These are phyloP conservation scores for Fragum sueziense DNA, from an alignment of 2,888 invertebrate genomes.

Conservation along the genomic window DNA sequence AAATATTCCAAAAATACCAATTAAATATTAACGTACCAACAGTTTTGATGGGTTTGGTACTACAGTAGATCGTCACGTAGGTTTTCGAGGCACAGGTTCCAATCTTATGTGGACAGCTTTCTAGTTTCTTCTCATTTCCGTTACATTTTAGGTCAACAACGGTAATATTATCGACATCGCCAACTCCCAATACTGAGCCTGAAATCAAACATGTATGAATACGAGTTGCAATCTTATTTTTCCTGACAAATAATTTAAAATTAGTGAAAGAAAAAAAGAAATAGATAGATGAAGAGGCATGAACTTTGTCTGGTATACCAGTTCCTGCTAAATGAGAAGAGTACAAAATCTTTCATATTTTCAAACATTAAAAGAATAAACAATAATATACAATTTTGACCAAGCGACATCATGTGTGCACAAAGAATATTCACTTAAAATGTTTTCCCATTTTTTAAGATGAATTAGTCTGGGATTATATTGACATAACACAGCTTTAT, in stretches of 20 bases:
- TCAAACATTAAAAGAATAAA: too few species aligned
- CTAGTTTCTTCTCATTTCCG: slow-evolving; percentile 61
- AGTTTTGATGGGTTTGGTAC: slow-evolving; percentile 18
- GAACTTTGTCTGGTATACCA: too few species aligned
- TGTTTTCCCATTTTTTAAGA: too few species aligned
- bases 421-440: too few species aligned
- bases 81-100: slow-evolving; percentile 56
- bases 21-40: background rate
- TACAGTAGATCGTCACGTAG: slow-evolving; percentile 68
- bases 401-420: too few species aligned
- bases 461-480: too few species aligned
- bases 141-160: slow-evolving; percentile 66
- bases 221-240: background rate
- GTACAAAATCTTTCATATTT: too few species aligned
- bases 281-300: background rate
- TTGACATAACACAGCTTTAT: too few species aligned
- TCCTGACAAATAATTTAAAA: background rate
- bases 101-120: slow-evolving; percentile 55
- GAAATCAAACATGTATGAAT: background rate
- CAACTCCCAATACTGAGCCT: slow-evolving; percentile 66
- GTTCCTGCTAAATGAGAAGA: too few species aligned
- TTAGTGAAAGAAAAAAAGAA: background rate
- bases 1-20: background rate
- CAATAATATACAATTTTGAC: too few species aligned
- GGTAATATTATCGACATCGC: slow-evolving; percentile 52